Evolutionary conservation across 2,113 vertebrate species (phyloP).

Genomic region (Euleptes europaea): DNA sequence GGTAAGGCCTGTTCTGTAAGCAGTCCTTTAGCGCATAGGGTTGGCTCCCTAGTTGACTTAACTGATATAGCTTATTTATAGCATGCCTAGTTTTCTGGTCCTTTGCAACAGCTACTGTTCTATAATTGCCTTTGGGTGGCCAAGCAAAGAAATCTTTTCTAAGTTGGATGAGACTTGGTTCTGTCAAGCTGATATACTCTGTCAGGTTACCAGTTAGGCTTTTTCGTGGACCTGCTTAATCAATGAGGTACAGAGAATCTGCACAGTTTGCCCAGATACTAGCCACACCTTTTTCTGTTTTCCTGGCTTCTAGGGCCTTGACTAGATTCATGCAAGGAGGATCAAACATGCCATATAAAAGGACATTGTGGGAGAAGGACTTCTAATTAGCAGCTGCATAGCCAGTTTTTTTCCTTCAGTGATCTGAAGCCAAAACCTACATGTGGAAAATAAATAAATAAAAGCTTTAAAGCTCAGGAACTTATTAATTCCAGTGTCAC

Average conservation of each 20-base stretch:
- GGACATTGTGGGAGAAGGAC: background rate
- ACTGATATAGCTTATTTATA: too few species aligned
- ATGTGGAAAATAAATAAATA: slow-evolving; percentile 12
- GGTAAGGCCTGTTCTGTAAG: too few species aligned
- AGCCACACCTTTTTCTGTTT: background rate
- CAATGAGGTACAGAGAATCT: background rate
- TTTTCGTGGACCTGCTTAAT: background rate
- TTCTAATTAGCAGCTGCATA: background rate
- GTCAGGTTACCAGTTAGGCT: too few species aligned
- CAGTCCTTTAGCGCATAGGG: too few species aligned
- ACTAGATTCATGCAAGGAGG: background rate
- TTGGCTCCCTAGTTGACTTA: too few species aligned
- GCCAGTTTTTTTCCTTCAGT: background rate
- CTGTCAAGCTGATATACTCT: too few species aligned
- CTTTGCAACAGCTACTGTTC: too few species aligned
- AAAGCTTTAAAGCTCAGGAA: slow-evolving; percentile 9
- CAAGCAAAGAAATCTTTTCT: too few species aligned
- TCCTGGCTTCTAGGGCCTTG: background rate
- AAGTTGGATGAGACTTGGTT: too few species aligned
- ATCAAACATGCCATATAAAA: background rate
- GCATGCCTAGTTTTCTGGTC: too few species aligned
- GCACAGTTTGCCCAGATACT: background rate
- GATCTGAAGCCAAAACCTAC: slow-evolving; percentile 15
- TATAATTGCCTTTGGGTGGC: too few species aligned
- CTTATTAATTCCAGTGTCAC: background rate